Evolutionary conservation across 2,113 vertebrate genomes (phyloP).

Genomic region (Mus spicilegus): DNA sequence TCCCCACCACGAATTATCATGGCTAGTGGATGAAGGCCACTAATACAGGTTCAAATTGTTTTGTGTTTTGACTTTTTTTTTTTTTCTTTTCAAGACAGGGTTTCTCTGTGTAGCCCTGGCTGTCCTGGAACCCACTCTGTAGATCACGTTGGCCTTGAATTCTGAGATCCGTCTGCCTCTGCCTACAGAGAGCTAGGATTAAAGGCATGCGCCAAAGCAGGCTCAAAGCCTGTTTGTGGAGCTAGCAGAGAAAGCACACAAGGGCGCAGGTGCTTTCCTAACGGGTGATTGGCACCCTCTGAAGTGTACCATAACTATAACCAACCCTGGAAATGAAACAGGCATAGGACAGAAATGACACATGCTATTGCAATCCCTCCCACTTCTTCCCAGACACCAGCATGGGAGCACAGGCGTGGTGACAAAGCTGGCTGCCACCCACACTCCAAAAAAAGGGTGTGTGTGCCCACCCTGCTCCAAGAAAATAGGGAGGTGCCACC

Average conservation of each 20-base stretch:
- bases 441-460: background rate
- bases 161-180: background rate
- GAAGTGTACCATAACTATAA: background rate
- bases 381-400: constrained; percentile 17
- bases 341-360: background rate
- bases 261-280: rapidly evolving
- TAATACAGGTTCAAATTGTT: background rate
- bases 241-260: background rate
- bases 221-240: background rate
- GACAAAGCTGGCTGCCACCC: constrained; percentile 32
- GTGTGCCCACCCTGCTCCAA: background rate
- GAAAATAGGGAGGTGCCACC: background rate
- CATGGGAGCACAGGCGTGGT: background rate
- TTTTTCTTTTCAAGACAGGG: background rate
- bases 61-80: background rate
- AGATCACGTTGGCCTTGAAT: background rate
- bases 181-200: background rate
- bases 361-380: background rate
- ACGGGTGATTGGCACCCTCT: background rate
- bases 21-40: background rate
- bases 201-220: background rate
- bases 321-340: background rate
- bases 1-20: background rate
- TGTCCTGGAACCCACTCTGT: background rate
- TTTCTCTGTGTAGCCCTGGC: background rate